Evolutionary conservation across 2,888 invertebrate genomes (phyloP).

Genomic region (Xanthorhoe designata): DNA sequence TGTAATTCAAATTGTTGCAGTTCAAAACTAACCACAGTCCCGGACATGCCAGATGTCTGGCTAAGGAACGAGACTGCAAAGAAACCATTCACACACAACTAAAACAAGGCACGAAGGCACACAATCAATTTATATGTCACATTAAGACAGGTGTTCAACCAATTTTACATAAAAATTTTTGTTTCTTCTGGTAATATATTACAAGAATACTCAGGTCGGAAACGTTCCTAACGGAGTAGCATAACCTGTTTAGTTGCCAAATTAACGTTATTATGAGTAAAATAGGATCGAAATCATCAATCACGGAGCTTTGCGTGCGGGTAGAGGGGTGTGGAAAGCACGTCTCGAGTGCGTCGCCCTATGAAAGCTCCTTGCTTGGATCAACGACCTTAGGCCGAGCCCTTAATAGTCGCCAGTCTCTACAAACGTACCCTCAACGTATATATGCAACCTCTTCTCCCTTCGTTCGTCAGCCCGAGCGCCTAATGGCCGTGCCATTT

Average conservation of each 20-base stretch:
- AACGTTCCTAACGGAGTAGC: slow-evolving; percentile 11
- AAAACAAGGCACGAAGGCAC: slow-evolving; percentile 4
- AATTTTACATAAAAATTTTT: slow-evolving; percentile 1
- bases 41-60: slow-evolving; percentile 27
- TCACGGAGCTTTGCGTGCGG: slow-evolving; percentile 49
- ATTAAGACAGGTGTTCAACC: slow-evolving; percentile 11
- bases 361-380: slow-evolving; percentile 69
- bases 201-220: neutral
- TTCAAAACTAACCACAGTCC: slow-evolving; percentile 16
- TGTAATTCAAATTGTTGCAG: slow-evolving; percentile 13
- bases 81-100: slow-evolving; percentile 14
- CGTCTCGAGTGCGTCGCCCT: slow-evolving; percentile 71
- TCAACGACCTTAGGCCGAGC: slow-evolving; percentile 80
- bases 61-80: slow-evolving; percentile 16
- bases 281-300: slow-evolving; percentile 50
- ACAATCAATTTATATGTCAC: slow-evolving; percentile 15
- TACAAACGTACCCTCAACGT: slow-evolving; percentile 48
- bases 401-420: slow-evolving; percentile 70
- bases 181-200: neutral
- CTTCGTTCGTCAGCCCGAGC: slow-evolving; percentile 43
- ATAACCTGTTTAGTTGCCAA: slow-evolving; percentile 11
- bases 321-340: slow-evolving; percentile 53
- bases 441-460: slow-evolving; percentile 52
- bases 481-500: slow-evolving; percentile 57
- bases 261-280: slow-evolving; percentile 19